phyloP scores from a whole-genome alignment of 92 coral and sea anemone species.

The Montipora capitata region DNA sequence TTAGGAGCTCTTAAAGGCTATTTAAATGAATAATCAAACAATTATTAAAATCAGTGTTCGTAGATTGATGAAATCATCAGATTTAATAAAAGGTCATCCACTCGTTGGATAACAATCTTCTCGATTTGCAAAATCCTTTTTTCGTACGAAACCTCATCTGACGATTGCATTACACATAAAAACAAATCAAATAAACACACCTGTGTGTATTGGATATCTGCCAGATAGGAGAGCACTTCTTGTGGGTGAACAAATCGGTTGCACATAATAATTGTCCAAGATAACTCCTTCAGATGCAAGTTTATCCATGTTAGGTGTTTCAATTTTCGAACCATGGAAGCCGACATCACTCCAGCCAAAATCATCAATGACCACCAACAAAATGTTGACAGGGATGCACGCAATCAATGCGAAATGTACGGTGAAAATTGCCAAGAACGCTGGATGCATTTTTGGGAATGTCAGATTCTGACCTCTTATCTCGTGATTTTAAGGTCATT shows the following conservation, averaged over 20 bases:
- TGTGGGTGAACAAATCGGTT: constrained; percentile 15
- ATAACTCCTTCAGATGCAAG: constrained; percentile 31
- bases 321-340: neutral
- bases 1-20: no score
- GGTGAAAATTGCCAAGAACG: neutral
- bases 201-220: constrained; percentile 34
- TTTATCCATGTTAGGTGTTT: constrained; percentile 25
- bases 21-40: no score
- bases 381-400: neutral
- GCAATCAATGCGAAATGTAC: neutral
- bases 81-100: no score
- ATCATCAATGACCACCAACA: constrained; percentile 21
- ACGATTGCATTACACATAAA: no score
- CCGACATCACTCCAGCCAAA: constrained; percentile 41
- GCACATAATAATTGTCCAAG: constrained; percentile 12
- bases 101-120: no score
- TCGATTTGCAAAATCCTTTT: no score
- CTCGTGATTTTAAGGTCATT: no score
- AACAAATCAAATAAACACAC: neutral
- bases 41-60: no score
- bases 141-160: no score
- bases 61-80: no score
- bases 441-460: no score
- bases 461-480: no score
- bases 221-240: constrained; percentile 5